Evolutionary conservation across 2,113 vertebrate genomes (phyloP).

Genomic region (Caranx melampygus): DNA sequence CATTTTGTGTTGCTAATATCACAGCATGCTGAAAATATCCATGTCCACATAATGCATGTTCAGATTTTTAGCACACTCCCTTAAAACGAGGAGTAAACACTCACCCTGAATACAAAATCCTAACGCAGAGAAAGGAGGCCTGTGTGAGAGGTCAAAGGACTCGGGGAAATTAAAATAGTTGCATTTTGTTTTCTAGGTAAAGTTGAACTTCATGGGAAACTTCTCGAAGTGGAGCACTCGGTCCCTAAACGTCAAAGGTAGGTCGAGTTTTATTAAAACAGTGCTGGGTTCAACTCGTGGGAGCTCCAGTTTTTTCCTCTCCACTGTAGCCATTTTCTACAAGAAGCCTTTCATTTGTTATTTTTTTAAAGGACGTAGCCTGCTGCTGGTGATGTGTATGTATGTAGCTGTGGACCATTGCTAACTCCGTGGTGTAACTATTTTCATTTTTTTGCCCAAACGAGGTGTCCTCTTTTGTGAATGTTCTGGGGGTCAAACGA

Average conservation of each 20-base stretch:
- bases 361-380: neutral
- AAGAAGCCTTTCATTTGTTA: neutral
- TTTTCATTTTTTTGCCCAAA: conserved; percentile 26
- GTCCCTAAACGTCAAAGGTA: conserved; percentile 99
- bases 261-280: conserved; percentile 55
- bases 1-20: conserved; percentile 17
- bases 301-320: neutral
- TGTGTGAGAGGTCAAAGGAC: conserved; percentile 2
- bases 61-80: conserved; percentile 2
- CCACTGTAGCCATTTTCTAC: conserved; percentile 17
- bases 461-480: neutral
- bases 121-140: neutral
- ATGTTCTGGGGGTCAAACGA: conserved; percentile 66
- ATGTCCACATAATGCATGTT: neutral
- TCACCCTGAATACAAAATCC: neutral
- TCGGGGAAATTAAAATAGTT: conserved; percentile 43
- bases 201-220: conserved; percentile 97
- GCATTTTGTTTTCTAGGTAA: conserved; percentile 87
- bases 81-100: conserved; percentile 1
- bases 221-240: conserved; percentile 97
- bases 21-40: conserved; percentile 6
- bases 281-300: conserved; percentile 39
- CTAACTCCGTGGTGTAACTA: neutral
- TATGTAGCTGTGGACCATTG: neutral
- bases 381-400: neutral